phyloP scores from a whole-genome alignment of 2,888 invertebrate genomes.

The Galerucella nymphaeae region DNA sequence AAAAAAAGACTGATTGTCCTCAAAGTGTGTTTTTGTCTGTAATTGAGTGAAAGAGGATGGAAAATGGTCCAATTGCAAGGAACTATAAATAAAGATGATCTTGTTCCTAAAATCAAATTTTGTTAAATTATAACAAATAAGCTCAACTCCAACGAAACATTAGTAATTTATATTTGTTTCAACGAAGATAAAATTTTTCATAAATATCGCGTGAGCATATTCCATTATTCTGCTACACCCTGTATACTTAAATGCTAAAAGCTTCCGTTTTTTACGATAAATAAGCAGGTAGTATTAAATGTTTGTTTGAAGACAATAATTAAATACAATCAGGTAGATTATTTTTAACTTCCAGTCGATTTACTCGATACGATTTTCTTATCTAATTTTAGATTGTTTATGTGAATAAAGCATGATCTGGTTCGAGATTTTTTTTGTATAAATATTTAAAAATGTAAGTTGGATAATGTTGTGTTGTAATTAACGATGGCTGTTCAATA shows the following conservation, averaged over 20 bases:
- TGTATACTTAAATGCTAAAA: background rate
- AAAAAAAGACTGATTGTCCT: too few species aligned
- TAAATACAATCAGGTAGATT: constrained; percentile 2
- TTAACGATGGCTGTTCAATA: background rate
- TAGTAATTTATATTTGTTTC: too few species aligned
- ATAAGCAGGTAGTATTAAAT: background rate
- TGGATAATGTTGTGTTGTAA: background rate
- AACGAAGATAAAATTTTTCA: too few species aligned
- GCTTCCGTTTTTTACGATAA: background rate
- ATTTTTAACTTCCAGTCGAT: background rate
- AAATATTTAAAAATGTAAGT: background rate
- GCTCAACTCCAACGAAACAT: too few species aligned
- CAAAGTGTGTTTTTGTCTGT: too few species aligned
- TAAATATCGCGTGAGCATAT: too few species aligned
- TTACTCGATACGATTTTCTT: background rate
- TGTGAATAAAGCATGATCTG: background rate
- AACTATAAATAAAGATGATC: too few species aligned
- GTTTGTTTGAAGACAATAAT: constrained; percentile 4
- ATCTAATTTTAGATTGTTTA: constrained; percentile 28
- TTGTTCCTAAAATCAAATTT: too few species aligned
- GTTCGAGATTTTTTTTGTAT: background rate
- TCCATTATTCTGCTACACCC: too few species aligned
- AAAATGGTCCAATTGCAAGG: too few species aligned
- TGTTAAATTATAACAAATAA: too few species aligned
- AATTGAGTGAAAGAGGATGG: too few species aligned